Conservation (phyloP, 2,888 invertebrate species). For the Trachelus tabidus region DNA sequence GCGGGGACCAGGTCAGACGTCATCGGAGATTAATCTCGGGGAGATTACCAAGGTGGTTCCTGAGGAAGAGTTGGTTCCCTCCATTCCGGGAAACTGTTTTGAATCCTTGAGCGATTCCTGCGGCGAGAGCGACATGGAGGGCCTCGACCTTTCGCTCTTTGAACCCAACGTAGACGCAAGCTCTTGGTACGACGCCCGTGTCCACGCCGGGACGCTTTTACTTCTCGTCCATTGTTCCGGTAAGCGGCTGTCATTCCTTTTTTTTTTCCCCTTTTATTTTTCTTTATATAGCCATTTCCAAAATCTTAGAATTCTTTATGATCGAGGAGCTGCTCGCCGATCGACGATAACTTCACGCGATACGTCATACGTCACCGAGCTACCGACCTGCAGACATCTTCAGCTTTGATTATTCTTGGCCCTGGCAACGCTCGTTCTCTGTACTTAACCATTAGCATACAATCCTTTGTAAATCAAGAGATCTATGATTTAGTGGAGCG, state of each 20-base stretch:
- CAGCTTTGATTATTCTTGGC: neutral
- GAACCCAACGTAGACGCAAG: slow-evolving; percentile 69
- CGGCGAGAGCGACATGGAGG: slow-evolving; percentile 74
- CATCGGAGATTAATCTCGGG: slow-evolving; percentile 22
- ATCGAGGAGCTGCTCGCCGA: neutral
- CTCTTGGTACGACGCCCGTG: slow-evolving; percentile 60
- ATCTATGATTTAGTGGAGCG: neutral
- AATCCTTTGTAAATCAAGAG: neutral
- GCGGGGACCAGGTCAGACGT: slow-evolving; percentile 31
- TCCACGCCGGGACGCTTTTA: slow-evolving; percentile 61
- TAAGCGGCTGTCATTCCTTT: slow-evolving; percentile 41
- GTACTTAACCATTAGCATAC: neutral
- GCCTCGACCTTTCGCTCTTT: slow-evolving; percentile 75
- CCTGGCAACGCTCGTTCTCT: neutral
- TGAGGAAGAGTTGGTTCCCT: slow-evolving; percentile 33
- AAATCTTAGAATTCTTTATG: neutral
- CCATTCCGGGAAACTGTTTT: slow-evolving; percentile 64
- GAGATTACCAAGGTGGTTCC: slow-evolving; percentile 28
- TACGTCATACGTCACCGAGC: neutral
- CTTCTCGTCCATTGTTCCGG: slow-evolving; percentile 59
- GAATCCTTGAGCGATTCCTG: slow-evolving; percentile 74
- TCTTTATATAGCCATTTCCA: neutral
- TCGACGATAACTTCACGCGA: neutral
- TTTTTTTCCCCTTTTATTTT: neutral
- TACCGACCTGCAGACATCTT: neutral